These are phyloP conservation scores for Ips nitidus DNA, from an alignment of 1,140 invertebrate genomes.

Conservation along the genomic window DNA sequence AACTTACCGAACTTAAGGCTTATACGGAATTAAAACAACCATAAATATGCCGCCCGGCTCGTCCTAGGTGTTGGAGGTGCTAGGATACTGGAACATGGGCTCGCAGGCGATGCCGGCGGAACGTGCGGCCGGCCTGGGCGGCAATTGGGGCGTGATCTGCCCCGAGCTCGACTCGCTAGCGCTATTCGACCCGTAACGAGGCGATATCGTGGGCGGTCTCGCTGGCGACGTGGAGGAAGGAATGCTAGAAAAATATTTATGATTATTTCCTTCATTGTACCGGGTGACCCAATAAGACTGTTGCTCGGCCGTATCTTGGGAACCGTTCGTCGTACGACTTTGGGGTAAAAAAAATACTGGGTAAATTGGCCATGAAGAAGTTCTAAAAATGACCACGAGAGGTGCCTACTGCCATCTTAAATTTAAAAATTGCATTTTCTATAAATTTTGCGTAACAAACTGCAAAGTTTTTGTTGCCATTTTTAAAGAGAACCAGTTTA, in stretches of 20 bases:
- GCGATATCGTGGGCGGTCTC: constrained; percentile 46
- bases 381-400: no score
- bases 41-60: constrained; percentile 17
- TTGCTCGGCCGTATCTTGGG: no score
- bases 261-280: not conserved
- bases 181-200: constrained; percentile 38
- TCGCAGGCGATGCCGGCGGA: constrained; percentile 46
- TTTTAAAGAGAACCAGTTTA: no score
- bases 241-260: constrained; percentile 23
- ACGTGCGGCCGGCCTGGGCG: constrained; percentile 46
- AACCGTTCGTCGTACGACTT: no score
- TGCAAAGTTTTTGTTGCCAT: no score
- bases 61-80: constrained; percentile 46
- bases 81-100: constrained; percentile 51
- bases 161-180: constrained; percentile 43
- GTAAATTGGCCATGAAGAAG: no score
- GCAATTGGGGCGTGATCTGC: constrained; percentile 48
- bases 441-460: no score
- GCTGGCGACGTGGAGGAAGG: constrained; percentile 17
- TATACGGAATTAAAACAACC: constrained; percentile 16
- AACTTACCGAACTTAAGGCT: constrained; percentile 7
- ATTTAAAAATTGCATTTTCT: no score
- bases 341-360: no score
- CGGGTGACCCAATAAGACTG: no score
- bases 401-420: no score